Percentiles rank a stretch among this genome's conserved stretches.
phyloP scores from a whole-genome alignment of 2,888 invertebrate genomes.

The Eupithecia pulchellata region DNA sequence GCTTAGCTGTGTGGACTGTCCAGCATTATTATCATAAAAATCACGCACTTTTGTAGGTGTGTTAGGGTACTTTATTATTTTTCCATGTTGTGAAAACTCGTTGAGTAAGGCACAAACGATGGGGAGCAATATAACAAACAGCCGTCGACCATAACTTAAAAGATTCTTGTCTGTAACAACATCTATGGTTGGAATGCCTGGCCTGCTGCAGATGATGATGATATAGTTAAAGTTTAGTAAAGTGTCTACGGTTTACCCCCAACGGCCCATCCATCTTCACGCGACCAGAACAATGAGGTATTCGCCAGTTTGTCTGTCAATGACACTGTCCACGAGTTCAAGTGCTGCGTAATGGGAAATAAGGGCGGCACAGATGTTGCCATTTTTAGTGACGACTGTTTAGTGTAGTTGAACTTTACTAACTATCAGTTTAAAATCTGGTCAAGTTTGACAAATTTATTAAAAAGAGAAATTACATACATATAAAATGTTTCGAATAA shows the following conservation, averaged over 20 bases:
- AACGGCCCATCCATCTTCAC: conserved; percentile 3
- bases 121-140: not conserved
- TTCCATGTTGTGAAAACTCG: not conserved
- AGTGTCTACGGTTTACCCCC: not conserved
- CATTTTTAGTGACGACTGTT: not conserved
- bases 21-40: too few relatives aligned
- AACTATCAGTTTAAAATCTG: not conserved
- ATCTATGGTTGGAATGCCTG: not conserved
- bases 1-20: too few relatives aligned
- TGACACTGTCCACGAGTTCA: conserved; percentile 9
- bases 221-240: not conserved
- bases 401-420: too few relatives aligned
- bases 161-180: not conserved
- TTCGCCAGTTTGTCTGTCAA: conserved; percentile 10
- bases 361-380: conserved; percentile 2
- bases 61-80: not conserved
- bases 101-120: not conserved
- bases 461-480: too few relatives aligned
- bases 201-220: not conserved
- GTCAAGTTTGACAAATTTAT: not conserved
- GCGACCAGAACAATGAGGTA: conserved; percentile 4
- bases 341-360: not conserved
- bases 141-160: not conserved
- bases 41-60: not conserved
- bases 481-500: too few relatives aligned